phyloP scores from a whole-genome alignment of 2,797 vertebrate genomes.

The Sebastes iracundus region DNA sequence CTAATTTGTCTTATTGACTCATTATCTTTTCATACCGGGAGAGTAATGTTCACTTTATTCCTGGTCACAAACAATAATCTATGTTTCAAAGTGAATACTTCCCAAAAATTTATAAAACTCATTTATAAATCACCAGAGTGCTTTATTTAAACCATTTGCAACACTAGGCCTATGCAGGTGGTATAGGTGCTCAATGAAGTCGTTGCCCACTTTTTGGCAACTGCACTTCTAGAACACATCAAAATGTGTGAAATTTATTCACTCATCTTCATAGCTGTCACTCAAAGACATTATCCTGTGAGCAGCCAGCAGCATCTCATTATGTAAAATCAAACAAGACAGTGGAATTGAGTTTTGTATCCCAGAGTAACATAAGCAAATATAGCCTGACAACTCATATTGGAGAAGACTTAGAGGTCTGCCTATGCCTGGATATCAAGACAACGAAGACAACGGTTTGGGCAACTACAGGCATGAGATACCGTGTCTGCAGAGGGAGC shows the following conservation, averaged over 20 bases:
- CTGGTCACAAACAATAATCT: background rate
- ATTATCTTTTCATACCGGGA: background rate
- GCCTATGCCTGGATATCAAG: constrained; percentile 55
- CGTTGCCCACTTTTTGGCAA: constrained; percentile 5
- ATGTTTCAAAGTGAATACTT: constrained; percentile 9
- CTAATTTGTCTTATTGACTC: background rate
- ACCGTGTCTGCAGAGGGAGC: constrained; percentile 64
- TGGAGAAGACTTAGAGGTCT: constrained; percentile 68
- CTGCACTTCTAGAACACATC: constrained; percentile 32
- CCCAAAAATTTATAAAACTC: background rate
- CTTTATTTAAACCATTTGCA: constrained; percentile 23
- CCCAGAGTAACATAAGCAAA: constrained; percentile 78
- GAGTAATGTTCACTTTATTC: background rate
- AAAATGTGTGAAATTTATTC: constrained; percentile 54
- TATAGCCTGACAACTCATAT: constrained; percentile 76
- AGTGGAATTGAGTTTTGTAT: constrained; percentile 77
- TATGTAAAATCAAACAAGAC: constrained; percentile 82
- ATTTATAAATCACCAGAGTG: background rate
- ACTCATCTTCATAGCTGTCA: constrained; percentile 68
- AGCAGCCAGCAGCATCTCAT: constrained; percentile 71
- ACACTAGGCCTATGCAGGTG: background rate
- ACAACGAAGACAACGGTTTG: constrained; percentile 60
- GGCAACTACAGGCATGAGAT: constrained; percentile 48
- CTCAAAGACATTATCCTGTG: constrained; percentile 69
- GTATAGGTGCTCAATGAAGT: background rate